Evolutionary conservation across 2,888 invertebrate genomes (phyloP).

Genomic region (Hybos culiciformis): DNA sequence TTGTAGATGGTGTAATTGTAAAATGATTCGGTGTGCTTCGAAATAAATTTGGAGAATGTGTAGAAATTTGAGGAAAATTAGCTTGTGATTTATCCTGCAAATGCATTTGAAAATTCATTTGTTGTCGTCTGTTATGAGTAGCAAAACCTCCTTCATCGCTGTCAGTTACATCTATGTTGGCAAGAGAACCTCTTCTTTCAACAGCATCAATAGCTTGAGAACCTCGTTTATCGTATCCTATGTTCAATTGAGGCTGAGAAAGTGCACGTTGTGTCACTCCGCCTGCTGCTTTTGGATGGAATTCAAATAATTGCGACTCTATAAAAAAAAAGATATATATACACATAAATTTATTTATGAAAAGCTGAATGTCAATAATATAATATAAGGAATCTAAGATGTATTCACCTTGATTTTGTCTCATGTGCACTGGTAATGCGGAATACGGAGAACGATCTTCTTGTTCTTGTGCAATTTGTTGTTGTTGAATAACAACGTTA

Average conservation of each 20-base stretch:
- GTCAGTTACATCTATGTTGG: slow-evolving; percentile 43
- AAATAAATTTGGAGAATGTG: not conserved
- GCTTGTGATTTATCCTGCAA: not conserved
- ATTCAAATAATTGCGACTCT: slow-evolving; percentile 14
- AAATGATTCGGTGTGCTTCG: not conserved
- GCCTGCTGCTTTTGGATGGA: slow-evolving; percentile 12
- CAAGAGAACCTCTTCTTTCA: slow-evolving; percentile 43
- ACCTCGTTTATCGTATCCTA: slow-evolving; percentile 14
- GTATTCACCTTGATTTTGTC: slow-evolving; percentile 18
- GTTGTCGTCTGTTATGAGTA: slow-evolving; percentile 13
- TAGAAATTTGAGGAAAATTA: not conserved
- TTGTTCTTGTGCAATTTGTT: slow-evolving; percentile 15
- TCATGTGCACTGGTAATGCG: slow-evolving; percentile 35
- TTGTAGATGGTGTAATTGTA: too few relatives aligned
- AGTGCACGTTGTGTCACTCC: slow-evolving; percentile 35
- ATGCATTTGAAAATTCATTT: slow-evolving; percentile 10
- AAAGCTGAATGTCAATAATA: slow-evolving; percentile 16
- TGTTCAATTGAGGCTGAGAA: slow-evolving; percentile 49
- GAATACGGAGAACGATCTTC: slow-evolving; percentile 35
- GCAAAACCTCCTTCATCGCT: slow-evolving; percentile 48
- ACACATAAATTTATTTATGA: slow-evolving; percentile 14
- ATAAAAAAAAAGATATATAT: not conserved
- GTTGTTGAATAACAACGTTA: slow-evolving; percentile 22
- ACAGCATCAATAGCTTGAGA: slow-evolving; percentile 13
- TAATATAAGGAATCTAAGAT: too few relatives aligned